Conservation (phyloP, 2,113 vertebrate genomes). For the Tamias sibiricus region DNA sequence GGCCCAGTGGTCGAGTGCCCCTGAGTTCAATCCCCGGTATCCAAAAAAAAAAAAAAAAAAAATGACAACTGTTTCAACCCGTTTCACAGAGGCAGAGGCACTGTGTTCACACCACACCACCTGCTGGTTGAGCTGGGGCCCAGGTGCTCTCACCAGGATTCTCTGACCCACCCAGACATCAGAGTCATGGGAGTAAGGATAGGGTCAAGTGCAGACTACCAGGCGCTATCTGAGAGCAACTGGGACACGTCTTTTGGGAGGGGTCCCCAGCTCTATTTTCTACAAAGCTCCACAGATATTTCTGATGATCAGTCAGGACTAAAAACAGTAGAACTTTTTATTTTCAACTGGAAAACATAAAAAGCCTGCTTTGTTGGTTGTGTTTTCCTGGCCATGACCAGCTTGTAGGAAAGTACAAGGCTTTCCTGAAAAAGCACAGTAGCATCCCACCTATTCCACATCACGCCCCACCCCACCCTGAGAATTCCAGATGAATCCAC, state of each 20-base stretch:
- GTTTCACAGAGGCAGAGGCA: background rate
- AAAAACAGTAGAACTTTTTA: background rate
- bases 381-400: background rate
- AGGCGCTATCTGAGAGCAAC: background rate
- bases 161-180: background rate
- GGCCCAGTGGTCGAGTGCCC: too few species aligned
- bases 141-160: too few species aligned
- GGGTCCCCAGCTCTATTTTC: background rate
- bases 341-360: background rate
- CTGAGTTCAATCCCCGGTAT: too few species aligned
- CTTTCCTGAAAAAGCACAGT: background rate
- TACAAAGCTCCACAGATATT: background rate
- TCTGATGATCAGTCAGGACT: background rate
- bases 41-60: too few species aligned
- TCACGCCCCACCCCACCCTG: background rate
- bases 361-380: background rate
- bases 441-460: rapidly evolving
- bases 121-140: background rate
- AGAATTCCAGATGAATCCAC: background rate
- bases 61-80: background rate
- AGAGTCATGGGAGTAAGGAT: rapidly evolving
- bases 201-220: background rate
- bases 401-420: background rate
- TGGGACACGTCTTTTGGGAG: background rate
- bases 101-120: rapidly evolving